Conservation (phyloP, 2,888 invertebrate species). For the Plagiodera versicolora region DNA sequence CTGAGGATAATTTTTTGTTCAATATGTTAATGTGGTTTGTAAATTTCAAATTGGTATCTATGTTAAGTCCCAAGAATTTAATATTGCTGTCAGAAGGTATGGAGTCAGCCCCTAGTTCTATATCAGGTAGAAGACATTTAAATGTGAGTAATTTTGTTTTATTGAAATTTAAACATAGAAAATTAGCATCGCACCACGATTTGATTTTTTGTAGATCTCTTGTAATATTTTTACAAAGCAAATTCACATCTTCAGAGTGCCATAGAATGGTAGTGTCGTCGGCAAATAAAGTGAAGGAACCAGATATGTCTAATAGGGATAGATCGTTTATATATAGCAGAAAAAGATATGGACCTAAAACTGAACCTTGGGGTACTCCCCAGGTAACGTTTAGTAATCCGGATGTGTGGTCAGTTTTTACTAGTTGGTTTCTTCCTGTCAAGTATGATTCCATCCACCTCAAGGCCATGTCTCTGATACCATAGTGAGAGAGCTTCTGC, state of each 20-base stretch:
- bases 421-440: too few species aligned
- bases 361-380: background rate
- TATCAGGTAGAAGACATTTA: conserved; percentile 3
- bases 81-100: background rate
- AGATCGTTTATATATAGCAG: too few species aligned
- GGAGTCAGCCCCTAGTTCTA: background rate
- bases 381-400: background rate
- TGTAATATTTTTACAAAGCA: too few species aligned
- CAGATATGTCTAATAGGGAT: too few species aligned
- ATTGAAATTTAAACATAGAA: conserved; percentile 8
- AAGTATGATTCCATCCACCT: too few species aligned
- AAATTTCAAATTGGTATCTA: conserved; percentile 6
- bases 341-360: background rate
- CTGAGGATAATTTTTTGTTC: background rate
- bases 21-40: background rate
- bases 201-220: conserved; percentile 7
- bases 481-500: background rate
- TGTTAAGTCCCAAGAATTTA: background rate
- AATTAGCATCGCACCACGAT: conserved; percentile 2
- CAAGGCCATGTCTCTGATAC: too few species aligned
- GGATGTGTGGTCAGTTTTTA: background rate
- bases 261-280: background rate
- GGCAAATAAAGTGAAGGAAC: background rate
- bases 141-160: conserved; percentile 8
- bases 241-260: too few species aligned